A percentile compares a stretch with the other conserved stretches of the same genome.
phyloP scores from a whole-genome alignment of 2,888 invertebrate species.

The Actias luna region DNA sequence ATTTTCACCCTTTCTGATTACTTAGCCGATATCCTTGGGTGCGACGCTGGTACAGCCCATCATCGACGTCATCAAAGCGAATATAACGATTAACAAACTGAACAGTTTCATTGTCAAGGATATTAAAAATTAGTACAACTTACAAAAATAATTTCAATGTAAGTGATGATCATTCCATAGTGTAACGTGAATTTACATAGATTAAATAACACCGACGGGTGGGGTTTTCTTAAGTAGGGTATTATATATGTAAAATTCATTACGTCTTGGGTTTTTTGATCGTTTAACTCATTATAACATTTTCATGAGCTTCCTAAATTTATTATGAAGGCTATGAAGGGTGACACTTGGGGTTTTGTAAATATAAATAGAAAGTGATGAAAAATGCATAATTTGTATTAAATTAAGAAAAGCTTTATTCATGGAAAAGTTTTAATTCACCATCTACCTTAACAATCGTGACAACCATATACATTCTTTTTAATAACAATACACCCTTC shows the following conservation, averaged over 20 bases:
- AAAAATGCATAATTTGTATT: too few species aligned
- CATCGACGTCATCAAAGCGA: conserved; percentile 35
- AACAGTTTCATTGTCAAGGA: conserved; percentile 39
- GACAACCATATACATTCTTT: too few species aligned
- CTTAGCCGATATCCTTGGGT: conserved; percentile 39
- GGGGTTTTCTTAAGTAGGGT: neutral
- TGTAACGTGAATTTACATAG: neutral
- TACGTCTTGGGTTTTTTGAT: neutral
- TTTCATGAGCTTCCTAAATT: neutral
- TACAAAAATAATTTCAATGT: neutral
- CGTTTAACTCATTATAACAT: neutral
- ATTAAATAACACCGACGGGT: neutral
- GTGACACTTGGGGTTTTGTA: neutral
- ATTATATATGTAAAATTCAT: neutral
- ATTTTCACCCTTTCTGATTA: conserved; percentile 43
- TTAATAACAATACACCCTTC: too few species aligned
- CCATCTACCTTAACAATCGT: too few species aligned
- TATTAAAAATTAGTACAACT: neutral
- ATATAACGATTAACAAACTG: conserved; percentile 32
- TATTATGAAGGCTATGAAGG: neutral
- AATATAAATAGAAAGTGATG: neutral
- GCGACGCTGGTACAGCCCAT: conserved; percentile 32
- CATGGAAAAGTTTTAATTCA: neutral
- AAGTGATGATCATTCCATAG: neutral
- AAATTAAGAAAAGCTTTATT: too few species aligned